These are phyloP conservation scores for Drosophila obscura DNA, from an alignment of 1,140 invertebrate genomes.

Conservation along the genomic window DNA sequence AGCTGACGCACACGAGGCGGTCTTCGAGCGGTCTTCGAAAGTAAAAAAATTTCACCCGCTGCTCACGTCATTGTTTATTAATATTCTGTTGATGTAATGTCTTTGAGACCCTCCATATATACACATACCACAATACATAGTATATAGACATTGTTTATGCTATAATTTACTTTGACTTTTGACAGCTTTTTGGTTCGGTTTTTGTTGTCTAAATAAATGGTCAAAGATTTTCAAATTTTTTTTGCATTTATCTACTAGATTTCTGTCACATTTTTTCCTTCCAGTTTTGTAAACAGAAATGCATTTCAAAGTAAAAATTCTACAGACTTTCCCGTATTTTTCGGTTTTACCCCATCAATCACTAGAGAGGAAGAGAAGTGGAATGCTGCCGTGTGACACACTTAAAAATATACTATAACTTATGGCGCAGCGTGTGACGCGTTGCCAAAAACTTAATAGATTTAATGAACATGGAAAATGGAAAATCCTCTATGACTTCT, in stretches of 20 bases:
- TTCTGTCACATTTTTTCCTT: conserved; percentile 17
- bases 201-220: conserved; percentile 36
- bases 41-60: conserved; percentile 41
- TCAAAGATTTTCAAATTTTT: not conserved
- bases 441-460: conserved; percentile 39
- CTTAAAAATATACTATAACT: conserved; percentile 30
- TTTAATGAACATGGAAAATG: conserved; percentile 51
- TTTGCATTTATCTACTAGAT: conserved; percentile 4
- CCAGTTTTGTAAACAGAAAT: conserved; percentile 32
- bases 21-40: conserved; percentile 25
- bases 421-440: conserved; percentile 49
- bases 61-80: conserved; percentile 74
- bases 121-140: conserved; percentile 1
- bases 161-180: conserved; percentile 49
- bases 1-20: conserved; percentile 53
- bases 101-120: conserved; percentile 12
- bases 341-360: conserved; percentile 33
- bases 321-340: conserved; percentile 19
- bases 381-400: conserved; percentile 44
- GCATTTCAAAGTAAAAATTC: conserved; percentile 29
- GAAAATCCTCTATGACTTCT: too few species aligned
- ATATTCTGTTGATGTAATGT: conserved; percentile 78
- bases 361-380: conserved; percentile 4
- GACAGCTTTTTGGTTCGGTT: conserved; percentile 28
- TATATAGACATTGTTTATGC: conserved; percentile 14